A percentile compares a stretch with the other conserved stretches of the same genome.
Conservation (phyloP, 2,797 vertebrate genomes). For the Microctenopoma steveboyesi region DNA sequence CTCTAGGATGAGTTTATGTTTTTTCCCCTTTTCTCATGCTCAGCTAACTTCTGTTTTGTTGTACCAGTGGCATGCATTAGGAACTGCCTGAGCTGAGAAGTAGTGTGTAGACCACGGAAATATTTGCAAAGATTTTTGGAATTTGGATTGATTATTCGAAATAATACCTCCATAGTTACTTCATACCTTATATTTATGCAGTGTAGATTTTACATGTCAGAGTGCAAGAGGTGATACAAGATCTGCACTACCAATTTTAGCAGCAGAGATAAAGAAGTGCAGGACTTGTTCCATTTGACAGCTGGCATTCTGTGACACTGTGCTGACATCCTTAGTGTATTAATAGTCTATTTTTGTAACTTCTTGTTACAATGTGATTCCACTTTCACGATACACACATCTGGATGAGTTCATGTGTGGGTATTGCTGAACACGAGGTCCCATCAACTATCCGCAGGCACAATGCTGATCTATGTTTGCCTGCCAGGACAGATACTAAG, state of each 20-base stretch:
- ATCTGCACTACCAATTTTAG: slow-evolving; percentile 43
- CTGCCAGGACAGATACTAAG: slow-evolving; percentile 59
- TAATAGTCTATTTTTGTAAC: slow-evolving; percentile 4
- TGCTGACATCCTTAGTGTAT: slow-evolving; percentile 16
- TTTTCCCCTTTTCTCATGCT: slow-evolving; percentile 52
- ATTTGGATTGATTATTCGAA: slow-evolving; percentile 59
- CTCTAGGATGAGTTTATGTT: slow-evolving; percentile 50
- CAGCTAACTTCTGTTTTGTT: slow-evolving; percentile 59
- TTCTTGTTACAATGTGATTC: slow-evolving; percentile 15
- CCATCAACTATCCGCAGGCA: slow-evolving; percentile 47
- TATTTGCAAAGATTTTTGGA: slow-evolving; percentile 56
- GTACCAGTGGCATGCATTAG: slow-evolving; percentile 41
- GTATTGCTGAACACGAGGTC: slow-evolving; percentile 40
- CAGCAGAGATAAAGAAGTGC: slow-evolving; percentile 31
- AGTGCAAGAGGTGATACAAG: slow-evolving; percentile 50
- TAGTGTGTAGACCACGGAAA: slow-evolving; percentile 29
- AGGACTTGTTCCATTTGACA: slow-evolving; percentile 21
- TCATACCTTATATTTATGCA: slow-evolving; percentile 60
- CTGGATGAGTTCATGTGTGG: slow-evolving; percentile 57
- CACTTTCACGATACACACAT: slow-evolving; percentile 42
- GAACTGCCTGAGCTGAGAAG: slow-evolving; percentile 33
- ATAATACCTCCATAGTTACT: slow-evolving; percentile 44
- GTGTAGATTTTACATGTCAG: slow-evolving; percentile 49
- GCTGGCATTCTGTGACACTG: slow-evolving; percentile 2
- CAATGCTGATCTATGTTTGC: slow-evolving; percentile 64